Percentiles rank a stretch among this genome's conserved stretches.
Evolutionary conservation across 2,797 vertebrate species (phyloP).

Genomic region (Champsocephalus gunnari): DNA sequence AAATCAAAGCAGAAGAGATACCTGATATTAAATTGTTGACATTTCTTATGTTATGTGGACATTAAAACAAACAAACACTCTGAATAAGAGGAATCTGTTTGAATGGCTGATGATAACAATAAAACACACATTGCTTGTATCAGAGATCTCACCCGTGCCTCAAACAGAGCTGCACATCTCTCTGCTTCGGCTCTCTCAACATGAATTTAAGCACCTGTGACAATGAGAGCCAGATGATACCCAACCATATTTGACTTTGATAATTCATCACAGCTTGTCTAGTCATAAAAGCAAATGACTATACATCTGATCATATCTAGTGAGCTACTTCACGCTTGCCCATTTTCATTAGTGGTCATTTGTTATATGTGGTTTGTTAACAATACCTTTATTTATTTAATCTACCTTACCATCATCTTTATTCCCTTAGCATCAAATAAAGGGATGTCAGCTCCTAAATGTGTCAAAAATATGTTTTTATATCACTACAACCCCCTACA

Average conservation of each 20-base stretch:
- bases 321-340: slow-evolving; percentile 29
- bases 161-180: background rate
- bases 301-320: slow-evolving; percentile 35
- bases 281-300: slow-evolving; percentile 26
- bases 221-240: slow-evolving; percentile 24
- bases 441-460: slow-evolving; percentile 50
- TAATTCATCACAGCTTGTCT: slow-evolving; percentile 6
- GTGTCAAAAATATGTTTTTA: slow-evolving; percentile 44
- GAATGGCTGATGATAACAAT: background rate
- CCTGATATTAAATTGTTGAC: background rate
- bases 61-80: background rate
- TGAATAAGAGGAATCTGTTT: slow-evolving; percentile 3
- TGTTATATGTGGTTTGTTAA: no score
- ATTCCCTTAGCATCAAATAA: slow-evolving; percentile 15
- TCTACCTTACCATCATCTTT: no score
- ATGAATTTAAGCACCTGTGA: slow-evolving; percentile 16
- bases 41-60: background rate
- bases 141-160: background rate
- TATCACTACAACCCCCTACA: slow-evolving; percentile 17
- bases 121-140: background rate
- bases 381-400: no score
- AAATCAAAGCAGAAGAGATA: background rate
- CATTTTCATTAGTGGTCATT: no score
- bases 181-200: slow-evolving; percentile 4
- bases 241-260: slow-evolving; percentile 23